A percentile compares a stretch with the other conserved stretches of the same genome.
phyloP scores from a whole-genome alignment of 2,113 vertebrate genomes.

The Arothron firmamentum region DNA sequence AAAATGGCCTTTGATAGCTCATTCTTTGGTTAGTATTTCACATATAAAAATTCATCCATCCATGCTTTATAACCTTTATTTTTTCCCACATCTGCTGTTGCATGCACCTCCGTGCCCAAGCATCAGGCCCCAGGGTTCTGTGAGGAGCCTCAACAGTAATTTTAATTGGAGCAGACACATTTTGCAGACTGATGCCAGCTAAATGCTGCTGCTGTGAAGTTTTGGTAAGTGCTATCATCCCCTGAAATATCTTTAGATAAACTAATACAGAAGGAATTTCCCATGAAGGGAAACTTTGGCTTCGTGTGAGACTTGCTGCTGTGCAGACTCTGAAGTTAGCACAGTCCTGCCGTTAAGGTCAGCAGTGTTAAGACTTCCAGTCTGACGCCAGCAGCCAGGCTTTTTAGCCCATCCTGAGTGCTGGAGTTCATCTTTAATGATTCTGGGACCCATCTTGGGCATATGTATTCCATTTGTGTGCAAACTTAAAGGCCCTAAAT shows the following conservation, averaged over 20 bases:
- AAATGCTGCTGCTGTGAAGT: no score
- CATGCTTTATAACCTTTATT: no score
- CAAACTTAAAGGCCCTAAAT: no score
- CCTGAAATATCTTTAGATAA: neutral
- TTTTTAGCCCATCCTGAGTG: conserved; percentile 2
- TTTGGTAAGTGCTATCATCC: neutral
- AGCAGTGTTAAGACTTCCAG: conserved; percentile 7
- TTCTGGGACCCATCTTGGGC: no score
- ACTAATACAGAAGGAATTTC: neutral
- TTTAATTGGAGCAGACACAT: no score
- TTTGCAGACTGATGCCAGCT: no score
- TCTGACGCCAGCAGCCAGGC: conserved; percentile 6
- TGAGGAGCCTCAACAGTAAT: no score
- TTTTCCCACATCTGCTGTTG: no score
- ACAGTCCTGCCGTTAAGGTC: neutral
- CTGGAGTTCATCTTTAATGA: conserved; percentile 8
- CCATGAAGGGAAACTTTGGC: neutral
- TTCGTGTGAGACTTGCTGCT: neutral
- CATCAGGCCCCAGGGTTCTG: no score
- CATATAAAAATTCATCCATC: neutral
- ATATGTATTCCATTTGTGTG: no score
- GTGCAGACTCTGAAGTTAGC: neutral
- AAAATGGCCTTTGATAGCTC: neutral
- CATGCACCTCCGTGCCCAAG: no score
- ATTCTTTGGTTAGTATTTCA: neutral